phyloP scores from a whole-genome alignment of 2,113 vertebrate genomes.

The Oxyura jamaicensis region DNA sequence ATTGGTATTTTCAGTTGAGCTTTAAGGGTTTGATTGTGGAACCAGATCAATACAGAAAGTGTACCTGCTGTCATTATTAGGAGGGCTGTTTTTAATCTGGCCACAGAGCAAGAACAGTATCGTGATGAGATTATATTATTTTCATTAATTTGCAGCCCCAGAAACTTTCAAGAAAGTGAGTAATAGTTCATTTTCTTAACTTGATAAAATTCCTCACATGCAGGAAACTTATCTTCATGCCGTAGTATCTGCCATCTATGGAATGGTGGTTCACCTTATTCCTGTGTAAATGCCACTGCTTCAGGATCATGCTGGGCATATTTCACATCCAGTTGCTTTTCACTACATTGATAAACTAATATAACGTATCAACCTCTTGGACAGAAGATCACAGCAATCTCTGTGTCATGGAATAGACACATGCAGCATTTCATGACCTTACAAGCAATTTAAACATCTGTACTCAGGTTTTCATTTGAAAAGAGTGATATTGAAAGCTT shows the following conservation, averaged over 20 bases:
- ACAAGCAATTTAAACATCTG: neutral
- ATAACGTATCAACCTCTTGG: neutral
- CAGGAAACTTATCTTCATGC: neutral
- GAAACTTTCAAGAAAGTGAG: neutral
- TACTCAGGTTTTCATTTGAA: neutral
- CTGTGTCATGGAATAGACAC: neutral
- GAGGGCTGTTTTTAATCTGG: neutral
- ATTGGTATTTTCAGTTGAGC: neutral
- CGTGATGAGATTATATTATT: neutral
- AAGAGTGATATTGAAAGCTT: neutral
- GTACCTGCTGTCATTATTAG: neutral
- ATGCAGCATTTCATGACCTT: neutral
- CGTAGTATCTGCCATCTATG: fast-evolving
- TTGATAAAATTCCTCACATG: neutral
- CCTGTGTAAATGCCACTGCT: neutral
- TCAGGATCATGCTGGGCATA: neutral
- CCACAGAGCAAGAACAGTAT: neutral
- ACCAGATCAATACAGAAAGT: neutral
- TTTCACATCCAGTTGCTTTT: neutral
- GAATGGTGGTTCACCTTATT: neutral
- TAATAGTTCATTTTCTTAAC: neutral
- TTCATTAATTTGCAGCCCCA: neutral
- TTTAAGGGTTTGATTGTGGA: neutral
- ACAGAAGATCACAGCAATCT: neutral
- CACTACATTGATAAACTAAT: neutral